These are phyloP conservation scores for Salvelinus fontinalis DNA, from an alignment of 2,113 vertebrate genomes.

Conservation along the genomic window DNA sequence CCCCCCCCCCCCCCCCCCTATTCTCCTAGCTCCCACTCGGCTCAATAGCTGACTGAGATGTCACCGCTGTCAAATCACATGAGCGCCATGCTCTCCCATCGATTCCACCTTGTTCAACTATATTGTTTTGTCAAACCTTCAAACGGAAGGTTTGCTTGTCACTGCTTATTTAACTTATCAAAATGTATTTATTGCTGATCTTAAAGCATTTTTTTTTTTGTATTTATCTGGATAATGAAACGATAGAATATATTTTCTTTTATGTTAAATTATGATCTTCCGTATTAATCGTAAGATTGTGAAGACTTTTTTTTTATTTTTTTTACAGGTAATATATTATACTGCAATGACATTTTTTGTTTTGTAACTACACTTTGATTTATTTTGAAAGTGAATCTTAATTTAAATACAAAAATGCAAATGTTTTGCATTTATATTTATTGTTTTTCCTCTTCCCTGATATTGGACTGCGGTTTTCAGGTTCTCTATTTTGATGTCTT, in stretches of 20 bases:
- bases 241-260: constrained; percentile 94
- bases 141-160: constrained; percentile 82
- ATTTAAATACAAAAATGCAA: constrained; percentile 84
- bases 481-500: constrained; percentile 54
- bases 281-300: constrained; percentile 91
- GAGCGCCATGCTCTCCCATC: constrained; percentile 72
- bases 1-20: neutral
- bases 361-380: constrained; percentile 85
- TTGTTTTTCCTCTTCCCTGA: constrained; percentile 74
- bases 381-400: constrained; percentile 86
- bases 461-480: constrained; percentile 85
- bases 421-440: constrained; percentile 83
- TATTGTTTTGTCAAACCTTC: constrained; percentile 72
- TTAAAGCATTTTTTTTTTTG: constrained; percentile 85
- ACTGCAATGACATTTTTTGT: constrained; percentile 79
- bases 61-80: constrained; percentile 77
- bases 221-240: constrained; percentile 95
- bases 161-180: constrained; percentile 97
- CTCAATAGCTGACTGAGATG: constrained; percentile 58
- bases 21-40: neutral
- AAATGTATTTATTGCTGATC: constrained; percentile 96
- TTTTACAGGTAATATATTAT: constrained; percentile 91
- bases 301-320: constrained; percentile 75
- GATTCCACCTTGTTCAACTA: constrained; percentile 70
- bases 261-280: constrained; percentile 94